phyloP scores from a whole-genome alignment of 2,797 vertebrate species.

The Pagetopsis macropterus region DNA sequence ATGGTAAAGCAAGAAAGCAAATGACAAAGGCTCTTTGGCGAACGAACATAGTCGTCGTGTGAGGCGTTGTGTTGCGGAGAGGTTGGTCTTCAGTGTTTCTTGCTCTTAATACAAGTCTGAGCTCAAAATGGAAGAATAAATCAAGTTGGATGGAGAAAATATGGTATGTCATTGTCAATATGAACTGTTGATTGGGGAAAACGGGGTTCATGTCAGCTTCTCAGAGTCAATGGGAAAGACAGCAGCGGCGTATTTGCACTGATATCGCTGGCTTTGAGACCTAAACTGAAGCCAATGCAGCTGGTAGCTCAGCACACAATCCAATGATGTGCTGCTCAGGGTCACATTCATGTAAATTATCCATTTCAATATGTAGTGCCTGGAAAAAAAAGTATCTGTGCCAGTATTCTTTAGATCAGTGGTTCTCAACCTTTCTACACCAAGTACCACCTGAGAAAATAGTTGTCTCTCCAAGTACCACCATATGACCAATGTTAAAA shows the following conservation, averaged over 20 bases:
- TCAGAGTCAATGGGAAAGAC: slow-evolving; percentile 6
- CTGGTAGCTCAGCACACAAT: slow-evolving; percentile 12
- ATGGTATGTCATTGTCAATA: slow-evolving; percentile 1
- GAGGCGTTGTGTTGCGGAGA: slow-evolving; percentile 13
- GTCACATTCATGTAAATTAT: slow-evolving; percentile 18
- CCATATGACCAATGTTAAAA: too few species aligned
- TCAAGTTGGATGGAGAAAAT: slow-evolving; percentile 26
- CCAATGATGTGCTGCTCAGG: slow-evolving; percentile 27
- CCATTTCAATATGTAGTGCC: background rate
- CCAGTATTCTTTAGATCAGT: background rate
- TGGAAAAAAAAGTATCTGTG: background rate
- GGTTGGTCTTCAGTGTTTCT: background rate
- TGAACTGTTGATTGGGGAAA: slow-evolving; percentile 13
- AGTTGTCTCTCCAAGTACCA: too few species aligned
- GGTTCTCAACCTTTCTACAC: too few species aligned
- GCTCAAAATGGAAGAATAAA: slow-evolving; percentile 24
- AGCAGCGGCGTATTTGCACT: slow-evolving; percentile 16
- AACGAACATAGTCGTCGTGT: slow-evolving; percentile 41
- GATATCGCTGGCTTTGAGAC: slow-evolving; percentile 31
- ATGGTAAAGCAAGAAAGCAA: slow-evolving; percentile 61
- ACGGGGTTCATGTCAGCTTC: slow-evolving; percentile 5
- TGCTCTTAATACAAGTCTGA: slow-evolving; percentile 13
- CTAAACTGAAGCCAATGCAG: slow-evolving; percentile 32
- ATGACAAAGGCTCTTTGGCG: slow-evolving; percentile 58
- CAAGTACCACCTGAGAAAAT: too few species aligned